Percentiles rank a stretch among this genome's conserved stretches.
These are phyloP conservation scores for Varanus komodoensis DNA, from an alignment of 2,113 vertebrate genomes.

Conservation along the genomic window DNA sequence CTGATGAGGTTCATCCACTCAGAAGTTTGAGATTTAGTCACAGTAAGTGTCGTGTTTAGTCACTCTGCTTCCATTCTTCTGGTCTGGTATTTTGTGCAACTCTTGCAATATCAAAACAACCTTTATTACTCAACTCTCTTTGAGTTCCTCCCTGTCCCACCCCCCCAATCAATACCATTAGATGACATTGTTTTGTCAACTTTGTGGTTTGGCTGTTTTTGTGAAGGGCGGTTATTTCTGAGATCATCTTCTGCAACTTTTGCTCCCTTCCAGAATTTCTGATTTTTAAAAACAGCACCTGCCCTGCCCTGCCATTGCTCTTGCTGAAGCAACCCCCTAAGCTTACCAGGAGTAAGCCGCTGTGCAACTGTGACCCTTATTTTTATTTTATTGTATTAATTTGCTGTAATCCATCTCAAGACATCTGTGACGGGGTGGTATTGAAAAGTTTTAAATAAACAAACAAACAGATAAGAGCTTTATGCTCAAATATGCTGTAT, in stretches of 20 bases:
- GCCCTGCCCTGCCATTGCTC: neutral
- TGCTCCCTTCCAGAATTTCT: constrained; percentile 16
- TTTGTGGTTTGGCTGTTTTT: neutral
- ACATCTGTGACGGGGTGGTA: too few relatives aligned
- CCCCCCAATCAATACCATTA: neutral
- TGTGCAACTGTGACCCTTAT: too few relatives aligned
- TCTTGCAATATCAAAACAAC: neutral
- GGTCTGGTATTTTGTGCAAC: too few relatives aligned
- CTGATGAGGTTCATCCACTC: neutral
- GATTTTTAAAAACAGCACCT: neutral
- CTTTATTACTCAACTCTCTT: constrained; percentile 25
- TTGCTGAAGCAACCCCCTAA: neutral
- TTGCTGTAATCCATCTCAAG: too few relatives aligned
- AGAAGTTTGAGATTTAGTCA: too few relatives aligned
- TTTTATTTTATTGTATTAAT: too few relatives aligned
- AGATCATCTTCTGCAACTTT: constrained; percentile 12
- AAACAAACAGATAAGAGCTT: too few relatives aligned
- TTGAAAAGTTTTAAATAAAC: too few relatives aligned
- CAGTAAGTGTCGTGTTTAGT: too few relatives aligned
- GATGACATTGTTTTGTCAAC: constrained; percentile 8
- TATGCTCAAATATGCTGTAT: too few relatives aligned
- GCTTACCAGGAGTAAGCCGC: too few relatives aligned
- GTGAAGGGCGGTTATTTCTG: constrained; percentile 30
- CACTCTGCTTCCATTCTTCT: too few relatives aligned
- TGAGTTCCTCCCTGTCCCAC: neutral